Base-by-base conservation (phyloP, 53 echinoderm and acorn worm species). In the Holothuria scabra region DNA sequence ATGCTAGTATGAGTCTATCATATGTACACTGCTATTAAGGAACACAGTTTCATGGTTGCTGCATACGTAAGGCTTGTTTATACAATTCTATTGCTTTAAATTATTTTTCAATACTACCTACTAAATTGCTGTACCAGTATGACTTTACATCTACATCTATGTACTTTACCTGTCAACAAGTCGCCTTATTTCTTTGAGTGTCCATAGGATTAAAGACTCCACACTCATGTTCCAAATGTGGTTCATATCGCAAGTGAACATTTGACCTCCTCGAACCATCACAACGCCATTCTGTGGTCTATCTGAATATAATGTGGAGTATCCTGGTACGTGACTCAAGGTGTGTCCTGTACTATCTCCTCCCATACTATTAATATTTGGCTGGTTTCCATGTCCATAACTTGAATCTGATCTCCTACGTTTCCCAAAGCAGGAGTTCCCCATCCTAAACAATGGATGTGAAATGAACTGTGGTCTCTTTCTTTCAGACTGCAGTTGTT, bases 371-470 rank as follows among this genome's bases (percentile, higher is more conserved):
- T 87, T 78, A 76, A 79, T 58, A 59, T 60, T 83, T 3, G 74
- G 90, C 56, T 67, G 86, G 18, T 35, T 24, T 32, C 32, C 49
- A 23, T 56, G 78, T 31, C 78, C 78, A n/a, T 78, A 78, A 25
- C 55, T 28, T 22, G 60, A 22, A 12, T 81, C 62, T 25, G 62
- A 75, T 80, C 93, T 86, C 67, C 91, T 91, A 26, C 93, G 85
- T 74, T 95, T 95, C 30, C 95, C 93, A 66, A 95, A 85, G 65
- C 95, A 95, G 60, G 95, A 93, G 84, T 91, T 95, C 41, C 95
- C 95, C 95, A 95, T 95, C 83, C 44, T 81, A 31, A 58, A 13
- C 30, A 10, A 57, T 23, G 52, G 52, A 52, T 14, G 14, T 52
- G 52, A 18, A 52, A 52, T 18, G 18, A 52, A 52, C 14, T 18